Base-by-base conservation (phyloP, 2,113 vertebrate species). In the Urocynchramus pylzowi region DNA sequence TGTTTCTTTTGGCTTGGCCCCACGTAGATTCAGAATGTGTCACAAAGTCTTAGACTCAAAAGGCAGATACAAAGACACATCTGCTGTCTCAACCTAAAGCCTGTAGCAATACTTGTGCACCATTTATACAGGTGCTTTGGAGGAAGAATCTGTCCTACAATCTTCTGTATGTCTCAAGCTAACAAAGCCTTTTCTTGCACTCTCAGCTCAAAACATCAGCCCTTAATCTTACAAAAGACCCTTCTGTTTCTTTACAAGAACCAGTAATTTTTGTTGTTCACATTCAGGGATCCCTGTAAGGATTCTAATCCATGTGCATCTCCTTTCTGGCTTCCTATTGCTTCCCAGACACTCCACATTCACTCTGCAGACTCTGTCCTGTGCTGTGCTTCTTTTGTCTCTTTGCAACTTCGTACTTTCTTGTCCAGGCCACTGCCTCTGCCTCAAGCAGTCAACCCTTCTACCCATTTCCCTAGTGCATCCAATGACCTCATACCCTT, bases 1-100 rank as follows among this genome's bases (percentile, higher is more conserved):
- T 93, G 71, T 93, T 93, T 96, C 71, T 64, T 86, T 93, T 96
- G 95, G 94, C 95, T 82, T 77, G 50, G 42, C 70, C 71, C 54
- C 49, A 1, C 30, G 73, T n/a, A 67, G 44, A 93, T 84, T 97
- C 95, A 95, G 70, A 45, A 75, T 94, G 92, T 75, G 93, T 95
- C 95, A 96, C 79, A 92, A 94, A 95, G 75, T 33, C 68, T 90
- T 23, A 78, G 60, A 47, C 76, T 93, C 88, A 63, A 84, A 94
- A 71, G 68, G 20, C 21, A 61, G 31, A 70, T 37, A 75, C 75
- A 94, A 89, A 94, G 82, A 77, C 68, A 90, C 2, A 16, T 84
- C 52, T 84, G 76, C 54, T 93, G 28, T 49, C 90, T 80, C 80
- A 91, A 3, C 45, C 47, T 59, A 70, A 53, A 63, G 78, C 60